Evolutionary conservation across 2,113 vertebrate species (phyloP).

Genomic region (Oophaga pumilio): DNA sequence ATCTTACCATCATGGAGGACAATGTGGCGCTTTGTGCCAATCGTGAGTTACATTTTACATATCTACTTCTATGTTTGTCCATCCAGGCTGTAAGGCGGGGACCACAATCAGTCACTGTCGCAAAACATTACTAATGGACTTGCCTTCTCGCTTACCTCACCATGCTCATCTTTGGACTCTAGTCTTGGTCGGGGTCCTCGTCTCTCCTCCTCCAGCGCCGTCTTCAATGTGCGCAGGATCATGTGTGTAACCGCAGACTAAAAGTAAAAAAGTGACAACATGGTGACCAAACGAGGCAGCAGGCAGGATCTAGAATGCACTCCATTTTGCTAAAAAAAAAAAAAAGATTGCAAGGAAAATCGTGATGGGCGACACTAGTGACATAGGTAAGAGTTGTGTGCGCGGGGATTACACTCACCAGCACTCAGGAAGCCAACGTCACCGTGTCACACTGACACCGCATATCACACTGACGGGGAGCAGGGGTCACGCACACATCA

Average conservation of each 20-base stretch:
- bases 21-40: too few species aligned
- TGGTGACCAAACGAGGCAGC: neutral
- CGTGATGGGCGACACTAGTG: neutral
- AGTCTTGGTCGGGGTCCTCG: conserved; percentile 4
- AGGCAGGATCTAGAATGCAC: neutral
- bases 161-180: conserved; percentile 19
- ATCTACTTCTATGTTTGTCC: too few species aligned
- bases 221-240: conserved; percentile 39
- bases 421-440: neutral
- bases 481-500: neutral
- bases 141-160: conserved; percentile 20
- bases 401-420: neutral
- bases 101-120: neutral
- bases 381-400: neutral
- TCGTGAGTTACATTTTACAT: too few species aligned
- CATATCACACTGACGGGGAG: conserved; percentile 13
- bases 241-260: conserved; percentile 48
- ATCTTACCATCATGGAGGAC: too few species aligned
- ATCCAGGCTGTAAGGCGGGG: too few species aligned
- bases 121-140: neutral
- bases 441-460: neutral
- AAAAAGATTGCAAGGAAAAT: neutral
- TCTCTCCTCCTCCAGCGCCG: conserved; percentile 49
- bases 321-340: too few species aligned
- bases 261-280: neutral